Base-by-base conservation (phyloP, 1,140 invertebrate species). In the Polypedilum pembai region DNA sequence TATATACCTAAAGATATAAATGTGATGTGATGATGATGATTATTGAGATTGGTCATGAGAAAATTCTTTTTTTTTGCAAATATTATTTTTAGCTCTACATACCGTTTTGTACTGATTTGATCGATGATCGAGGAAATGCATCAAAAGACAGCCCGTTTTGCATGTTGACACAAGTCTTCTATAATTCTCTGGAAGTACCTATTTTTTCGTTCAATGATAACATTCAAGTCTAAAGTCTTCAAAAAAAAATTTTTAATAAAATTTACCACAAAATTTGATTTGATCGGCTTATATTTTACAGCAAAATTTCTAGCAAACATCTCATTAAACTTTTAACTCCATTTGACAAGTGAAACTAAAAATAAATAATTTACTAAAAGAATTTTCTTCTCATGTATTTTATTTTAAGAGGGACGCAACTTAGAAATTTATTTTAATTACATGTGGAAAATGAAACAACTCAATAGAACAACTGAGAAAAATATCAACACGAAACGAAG, bases 161-260 rank as follows among this genome's bases (percentile, higher is more conserved):
- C 65, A 82, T 73, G 80, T 81, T 69, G 80, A 81, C 15, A 81
- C 78, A n/a, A 82, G 77, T 21, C 78, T 78, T 75, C 80, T 80
- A 76, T 82, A 82, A 73, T 78, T 78, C 24, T 81, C 80, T 33
- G 81, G 80, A 63, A 82, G 73, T 12, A 80, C 7, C 65, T 69
- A 10, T 33, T 33, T 33, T 5, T 33, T 33, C 2, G 5, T 15
- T 15, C n/a, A 17, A 12, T 15, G 7, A 12, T 3, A 56, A 8
- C 3, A 3, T 56, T 2, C 1, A 56, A 17, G 45, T 17, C 10
- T 56, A 56, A 56, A 56, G 1, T 12, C 45, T 15, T 56, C 7
- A 56, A 56, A 17, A 56, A 15, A n/a, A n/a, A n/a, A n/a, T n/a
- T n/a, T 4, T 66, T 66, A 15, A 45, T 45, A 45, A n/a, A 1